phyloP scores from a whole-genome alignment of 2,113 vertebrate species.

The Misgurnus mizolepis region DNA sequence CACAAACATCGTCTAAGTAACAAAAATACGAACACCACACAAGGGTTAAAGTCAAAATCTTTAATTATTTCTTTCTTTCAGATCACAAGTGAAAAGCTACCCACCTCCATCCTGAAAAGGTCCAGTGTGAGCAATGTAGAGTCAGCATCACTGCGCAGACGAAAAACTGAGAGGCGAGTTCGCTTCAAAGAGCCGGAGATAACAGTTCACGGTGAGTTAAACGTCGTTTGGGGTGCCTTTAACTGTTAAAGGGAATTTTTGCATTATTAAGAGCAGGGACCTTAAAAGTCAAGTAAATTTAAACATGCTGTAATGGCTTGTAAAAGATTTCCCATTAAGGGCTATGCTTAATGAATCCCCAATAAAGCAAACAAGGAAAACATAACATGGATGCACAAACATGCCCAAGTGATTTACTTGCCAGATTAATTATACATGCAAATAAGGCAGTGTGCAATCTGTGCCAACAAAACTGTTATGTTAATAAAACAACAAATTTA shows the following conservation, averaged over 20 bases:
- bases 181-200: conserved; percentile 87
- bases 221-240: not conserved
- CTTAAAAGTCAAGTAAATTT: conserved; percentile 48
- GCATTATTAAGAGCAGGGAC: conserved; percentile 38
- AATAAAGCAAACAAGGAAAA: conserved; percentile 16
- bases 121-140: conserved; percentile 54
- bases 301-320: conserved; percentile 52
- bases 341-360: conserved; percentile 34
- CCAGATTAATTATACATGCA: conserved; percentile 67
- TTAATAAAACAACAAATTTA: conserved; percentile 35
- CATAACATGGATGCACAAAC: conserved; percentile 33
- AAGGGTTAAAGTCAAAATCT: not conserved
- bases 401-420: conserved; percentile 63
- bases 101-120: conserved; percentile 86
- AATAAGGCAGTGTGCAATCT: conserved; percentile 60
- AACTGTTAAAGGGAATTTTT: not conserved
- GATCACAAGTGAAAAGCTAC: conserved; percentile 70
- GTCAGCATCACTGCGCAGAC: conserved; percentile 62
- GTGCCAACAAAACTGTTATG: conserved; percentile 53
- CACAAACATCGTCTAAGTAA: too few relatives aligned
- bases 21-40: too few relatives aligned
- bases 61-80: conserved; percentile 39
- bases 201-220: conserved; percentile 79
- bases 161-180: conserved; percentile 80
- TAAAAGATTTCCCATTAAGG: conserved; percentile 54